Evolutionary conservation across 2,888 invertebrate species (phyloP).

Genomic region (Agriopis leucophaearia): DNA sequence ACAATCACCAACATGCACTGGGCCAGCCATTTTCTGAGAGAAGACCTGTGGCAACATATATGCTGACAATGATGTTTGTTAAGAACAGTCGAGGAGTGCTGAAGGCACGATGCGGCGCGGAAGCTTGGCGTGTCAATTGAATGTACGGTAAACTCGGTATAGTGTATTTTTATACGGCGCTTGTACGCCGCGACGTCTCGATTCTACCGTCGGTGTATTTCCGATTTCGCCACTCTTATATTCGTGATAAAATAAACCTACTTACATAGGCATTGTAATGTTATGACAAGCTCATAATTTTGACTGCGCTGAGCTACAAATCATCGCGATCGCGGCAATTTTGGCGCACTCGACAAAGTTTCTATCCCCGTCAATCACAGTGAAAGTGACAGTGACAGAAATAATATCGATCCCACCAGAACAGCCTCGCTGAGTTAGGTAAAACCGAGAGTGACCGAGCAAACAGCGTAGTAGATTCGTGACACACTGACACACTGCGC

Average conservation of each 20-base stretch:
- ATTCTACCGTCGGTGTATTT: neutral
- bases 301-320: neutral
- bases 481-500: constrained; percentile 41
- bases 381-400: neutral
- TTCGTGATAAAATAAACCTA: neutral
- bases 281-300: constrained; percentile 11
- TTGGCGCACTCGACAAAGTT: neutral
- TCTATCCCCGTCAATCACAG: neutral
- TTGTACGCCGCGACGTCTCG: no score
- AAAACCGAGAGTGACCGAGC: constrained; percentile 37
- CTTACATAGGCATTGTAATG: neutral
- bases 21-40: no score
- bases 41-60: no score
- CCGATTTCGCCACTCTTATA: constrained; percentile 1
- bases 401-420: constrained; percentile 5
- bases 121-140: no score
- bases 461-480: constrained; percentile 30
- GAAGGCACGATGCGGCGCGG: no score
- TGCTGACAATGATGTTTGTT: no score
- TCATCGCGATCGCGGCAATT: neutral
- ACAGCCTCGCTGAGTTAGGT: constrained; percentile 17
- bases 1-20: no score
- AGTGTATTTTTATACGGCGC: no score
- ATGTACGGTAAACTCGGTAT: no score
- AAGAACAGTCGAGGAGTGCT: no score